Conservation (phyloP, 2,797 vertebrate species). For the Melanotaenia nigrans region DNA sequence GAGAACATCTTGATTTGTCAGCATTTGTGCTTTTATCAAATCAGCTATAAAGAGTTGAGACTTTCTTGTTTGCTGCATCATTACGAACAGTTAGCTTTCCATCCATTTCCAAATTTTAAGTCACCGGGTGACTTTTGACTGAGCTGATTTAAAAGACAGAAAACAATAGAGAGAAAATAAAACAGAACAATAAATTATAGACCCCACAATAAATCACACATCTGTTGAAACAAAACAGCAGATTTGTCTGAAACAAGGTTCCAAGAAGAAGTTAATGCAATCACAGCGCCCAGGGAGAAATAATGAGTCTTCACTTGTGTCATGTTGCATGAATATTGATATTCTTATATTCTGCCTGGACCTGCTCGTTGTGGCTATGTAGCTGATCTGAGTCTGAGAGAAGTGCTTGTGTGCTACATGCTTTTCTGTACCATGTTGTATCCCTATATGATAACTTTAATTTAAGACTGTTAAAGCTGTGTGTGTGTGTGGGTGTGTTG, state of each 20-base stretch:
- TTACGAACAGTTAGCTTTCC: background rate
- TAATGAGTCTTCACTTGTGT: slow-evolving; percentile 22
- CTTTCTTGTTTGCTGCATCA: background rate
- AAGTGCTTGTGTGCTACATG: background rate
- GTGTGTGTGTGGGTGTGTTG: background rate
- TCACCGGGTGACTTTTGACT: background rate
- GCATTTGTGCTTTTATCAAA: background rate
- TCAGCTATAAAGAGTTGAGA: background rate
- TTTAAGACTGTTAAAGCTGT: background rate
- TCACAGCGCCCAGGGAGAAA: background rate
- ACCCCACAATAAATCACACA: background rate
- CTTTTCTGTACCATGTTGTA: background rate
- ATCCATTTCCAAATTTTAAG: background rate
- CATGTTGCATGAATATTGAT: background rate
- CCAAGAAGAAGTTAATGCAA: slow-evolving; percentile 18
- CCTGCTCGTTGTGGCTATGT: background rate
- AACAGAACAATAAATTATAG: background rate
- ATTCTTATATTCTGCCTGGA: slow-evolving; percentile 6
- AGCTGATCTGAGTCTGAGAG: slow-evolving; percentile 12
- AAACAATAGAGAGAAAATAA: background rate
- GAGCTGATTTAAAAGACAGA: background rate
- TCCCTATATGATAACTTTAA: background rate
- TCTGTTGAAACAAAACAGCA: background rate
- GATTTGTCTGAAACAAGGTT: slow-evolving; percentile 13
- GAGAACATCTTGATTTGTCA: background rate